A percentile compares a stretch with the other conserved stretches of the same genome.
Evolutionary conservation across 2,113 vertebrate species (phyloP).

Genomic region (Callospermophilus lateralis): DNA sequence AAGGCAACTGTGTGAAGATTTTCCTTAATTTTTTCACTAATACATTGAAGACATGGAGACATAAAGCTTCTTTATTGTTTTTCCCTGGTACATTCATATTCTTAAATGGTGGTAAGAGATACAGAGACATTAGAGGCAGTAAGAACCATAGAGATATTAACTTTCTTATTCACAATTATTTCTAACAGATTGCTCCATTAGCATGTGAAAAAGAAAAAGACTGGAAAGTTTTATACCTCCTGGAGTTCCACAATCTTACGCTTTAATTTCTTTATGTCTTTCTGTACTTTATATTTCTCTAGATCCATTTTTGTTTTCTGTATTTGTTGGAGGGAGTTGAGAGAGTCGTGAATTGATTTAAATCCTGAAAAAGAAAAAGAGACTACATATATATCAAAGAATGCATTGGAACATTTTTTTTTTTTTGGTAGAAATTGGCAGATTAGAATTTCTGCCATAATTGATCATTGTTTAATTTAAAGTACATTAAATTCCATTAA

Average conservation of each 20-base stretch:
- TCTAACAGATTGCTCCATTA: neutral
- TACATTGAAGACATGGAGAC: conserved; percentile 41
- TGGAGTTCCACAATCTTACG: conserved; percentile 84
- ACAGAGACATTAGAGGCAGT: conserved; percentile 1
- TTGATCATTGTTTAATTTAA: neutral
- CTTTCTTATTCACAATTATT: neutral
- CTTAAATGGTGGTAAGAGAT: conserved; percentile 44
- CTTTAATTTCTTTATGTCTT: conserved; percentile 86
- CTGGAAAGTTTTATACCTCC: conserved; percentile 49
- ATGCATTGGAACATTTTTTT: neutral
- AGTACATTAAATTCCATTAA: conserved; percentile 43
- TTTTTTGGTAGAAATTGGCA: neutral
- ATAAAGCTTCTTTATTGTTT: conserved; percentile 67
- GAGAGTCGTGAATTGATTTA: conserved; percentile 89
- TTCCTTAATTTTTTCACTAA: conserved; percentile 40
- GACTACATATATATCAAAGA: conserved; percentile 59
- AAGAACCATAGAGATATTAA: neutral
- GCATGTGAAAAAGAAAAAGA: neutral
- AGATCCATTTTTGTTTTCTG: conserved; percentile 89
- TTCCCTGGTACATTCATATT: conserved; percentile 9
- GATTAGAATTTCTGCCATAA: conserved; percentile 19
- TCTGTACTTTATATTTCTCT: conserved; percentile 89
- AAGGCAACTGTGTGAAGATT: neutral
- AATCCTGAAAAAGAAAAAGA: conserved; percentile 87
- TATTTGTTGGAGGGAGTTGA: conserved; percentile 91